Conservation (phyloP, 2,113 vertebrate genomes). For the Coracopsis vasa region DNA sequence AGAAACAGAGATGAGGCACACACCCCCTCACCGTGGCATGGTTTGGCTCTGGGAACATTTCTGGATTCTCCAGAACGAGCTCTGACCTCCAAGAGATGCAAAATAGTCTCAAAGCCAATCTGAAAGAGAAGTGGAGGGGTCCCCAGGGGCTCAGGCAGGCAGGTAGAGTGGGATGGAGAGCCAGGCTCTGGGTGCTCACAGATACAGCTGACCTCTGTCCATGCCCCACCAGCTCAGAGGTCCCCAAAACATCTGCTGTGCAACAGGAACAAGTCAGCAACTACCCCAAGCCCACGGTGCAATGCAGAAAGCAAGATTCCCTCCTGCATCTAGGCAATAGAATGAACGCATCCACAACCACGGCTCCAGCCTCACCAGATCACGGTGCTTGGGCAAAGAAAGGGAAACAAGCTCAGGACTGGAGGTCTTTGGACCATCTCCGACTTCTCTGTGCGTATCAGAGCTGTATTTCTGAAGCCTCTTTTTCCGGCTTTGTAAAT, state of each 20-base stretch:
- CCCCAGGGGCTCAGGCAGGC: neutral
- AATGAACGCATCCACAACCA: neutral
- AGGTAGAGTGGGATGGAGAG: neutral
- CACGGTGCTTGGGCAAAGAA: neutral
- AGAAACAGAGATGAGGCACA: conserved; percentile 25
- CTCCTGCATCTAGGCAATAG: neutral
- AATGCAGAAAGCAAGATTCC: neutral
- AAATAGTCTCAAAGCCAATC: neutral
- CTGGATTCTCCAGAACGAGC: neutral
- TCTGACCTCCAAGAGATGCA: neutral
- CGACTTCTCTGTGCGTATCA: neutral
- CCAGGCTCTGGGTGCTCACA: neutral
- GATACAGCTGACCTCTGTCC: neutral
- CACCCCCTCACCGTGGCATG: rapidly evolving
- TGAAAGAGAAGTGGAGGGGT: neutral
- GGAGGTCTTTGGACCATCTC: neutral
- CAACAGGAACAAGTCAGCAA: neutral
- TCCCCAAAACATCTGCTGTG: rapidly evolving
- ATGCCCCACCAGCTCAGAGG: neutral
- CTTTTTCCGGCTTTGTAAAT: neutral
- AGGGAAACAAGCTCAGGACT: neutral
- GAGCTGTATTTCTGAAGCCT: neutral
- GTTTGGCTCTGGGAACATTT: neutral
- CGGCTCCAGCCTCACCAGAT: neutral
- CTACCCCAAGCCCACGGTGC: neutral